Evolutionary conservation across 2,113 vertebrate species (phyloP).

Genomic region (Fulmarus glacialis): DNA sequence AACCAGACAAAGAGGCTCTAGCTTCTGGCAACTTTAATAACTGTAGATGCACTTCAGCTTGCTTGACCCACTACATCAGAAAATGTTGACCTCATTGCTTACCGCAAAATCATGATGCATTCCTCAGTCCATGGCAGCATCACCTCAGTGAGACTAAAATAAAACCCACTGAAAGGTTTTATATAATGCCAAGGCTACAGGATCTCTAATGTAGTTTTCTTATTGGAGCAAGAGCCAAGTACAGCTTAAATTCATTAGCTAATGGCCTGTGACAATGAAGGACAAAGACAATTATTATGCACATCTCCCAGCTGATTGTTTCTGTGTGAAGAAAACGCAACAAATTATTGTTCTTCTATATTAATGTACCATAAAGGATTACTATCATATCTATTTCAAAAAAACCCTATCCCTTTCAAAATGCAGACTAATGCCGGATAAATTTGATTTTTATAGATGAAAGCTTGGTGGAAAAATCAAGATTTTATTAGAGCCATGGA

Average conservation of each 20-base stretch:
- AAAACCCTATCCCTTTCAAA: constrained; percentile 22
- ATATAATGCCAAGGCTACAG: background rate
- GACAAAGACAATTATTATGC: constrained; percentile 56
- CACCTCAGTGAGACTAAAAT: constrained; percentile 21
- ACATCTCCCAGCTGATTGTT: constrained; percentile 9
- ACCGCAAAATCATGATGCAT: background rate
- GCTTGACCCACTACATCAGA: background rate
- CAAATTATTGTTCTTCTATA: constrained; percentile 32
- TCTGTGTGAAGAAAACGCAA: constrained; percentile 30
- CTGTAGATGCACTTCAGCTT: background rate
- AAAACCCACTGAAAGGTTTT: constrained; percentile 43
- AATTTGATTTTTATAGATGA: constrained; percentile 67
- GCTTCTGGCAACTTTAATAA: background rate
- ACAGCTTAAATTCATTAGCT: constrained; percentile 58
- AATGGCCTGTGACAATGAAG: constrained; percentile 36
- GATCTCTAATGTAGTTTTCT: constrained; percentile 34
- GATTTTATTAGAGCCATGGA: constrained; percentile 53
- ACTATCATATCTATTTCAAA: background rate
- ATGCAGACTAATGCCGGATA: constrained; percentile 33
- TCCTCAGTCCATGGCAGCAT: background rate
- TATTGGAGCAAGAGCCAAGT: constrained; percentile 17
- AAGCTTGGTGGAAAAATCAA: constrained; percentile 25
- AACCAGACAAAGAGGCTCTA: background rate
- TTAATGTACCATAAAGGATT: constrained; percentile 35
- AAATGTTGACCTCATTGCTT: background rate